A percentile compares a stretch with the other conserved stretches of the same genome.
Conservation (phyloP, 2,113 vertebrate genomes). For the Camelus dromedarius region DNA sequence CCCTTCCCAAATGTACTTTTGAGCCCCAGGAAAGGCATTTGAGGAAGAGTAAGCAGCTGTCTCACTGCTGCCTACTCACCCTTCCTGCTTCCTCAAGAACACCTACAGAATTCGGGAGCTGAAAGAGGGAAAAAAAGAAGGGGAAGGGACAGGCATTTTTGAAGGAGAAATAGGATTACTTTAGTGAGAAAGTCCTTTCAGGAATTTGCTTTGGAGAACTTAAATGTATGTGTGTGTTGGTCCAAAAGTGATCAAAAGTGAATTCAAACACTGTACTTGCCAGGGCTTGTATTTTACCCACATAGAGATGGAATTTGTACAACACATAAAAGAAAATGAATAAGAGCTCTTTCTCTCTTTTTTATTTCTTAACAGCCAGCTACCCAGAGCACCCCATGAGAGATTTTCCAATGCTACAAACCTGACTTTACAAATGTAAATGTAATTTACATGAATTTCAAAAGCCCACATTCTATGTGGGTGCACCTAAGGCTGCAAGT, state of each 20-base stretch:
- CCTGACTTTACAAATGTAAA: background rate
- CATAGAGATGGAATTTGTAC: background rate
- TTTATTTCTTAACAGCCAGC: background rate
- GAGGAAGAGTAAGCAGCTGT: background rate
- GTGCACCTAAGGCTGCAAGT: slow-evolving; percentile 24
- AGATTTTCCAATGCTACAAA: background rate
- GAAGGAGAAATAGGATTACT: background rate
- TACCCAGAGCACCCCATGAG: background rate
- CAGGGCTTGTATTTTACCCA: background rate
- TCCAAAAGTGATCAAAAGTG: slow-evolving; percentile 21
- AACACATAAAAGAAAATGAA: background rate
- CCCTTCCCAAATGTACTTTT: background rate
- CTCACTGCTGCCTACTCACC: background rate
- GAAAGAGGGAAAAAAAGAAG: background rate
- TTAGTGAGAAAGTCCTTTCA: background rate
- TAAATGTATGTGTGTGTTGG: background rate
- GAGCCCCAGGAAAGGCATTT: background rate
- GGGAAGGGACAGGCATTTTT: background rate
- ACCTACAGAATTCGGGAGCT: background rate
- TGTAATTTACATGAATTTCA: background rate
- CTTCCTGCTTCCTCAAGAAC: background rate
- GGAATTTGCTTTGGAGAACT: slow-evolving; percentile 22
- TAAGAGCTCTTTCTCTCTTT: background rate
- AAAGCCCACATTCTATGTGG: background rate
- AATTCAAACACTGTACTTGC: background rate